A percentile compares a stretch with the other conserved stretches of the same genome.
These are phyloP conservation scores for Cyclophora punctaria DNA, from an alignment of 2,888 invertebrate genomes.

Conservation along the genomic window DNA sequence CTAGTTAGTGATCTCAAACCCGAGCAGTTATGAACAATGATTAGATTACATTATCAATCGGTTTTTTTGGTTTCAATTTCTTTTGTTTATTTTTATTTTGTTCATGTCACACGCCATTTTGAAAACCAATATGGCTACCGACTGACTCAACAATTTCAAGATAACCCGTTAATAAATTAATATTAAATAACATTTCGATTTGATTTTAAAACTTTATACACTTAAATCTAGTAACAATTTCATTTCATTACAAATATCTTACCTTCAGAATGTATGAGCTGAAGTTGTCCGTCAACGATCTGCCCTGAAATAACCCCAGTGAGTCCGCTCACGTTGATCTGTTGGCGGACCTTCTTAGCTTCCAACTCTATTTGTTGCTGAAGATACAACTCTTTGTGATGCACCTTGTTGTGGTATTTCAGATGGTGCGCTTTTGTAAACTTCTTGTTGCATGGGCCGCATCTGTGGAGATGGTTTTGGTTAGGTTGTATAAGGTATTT, in stretches of 20 bases:
- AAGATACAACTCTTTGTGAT: slow-evolving; percentile 65
- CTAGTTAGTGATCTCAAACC: background rate
- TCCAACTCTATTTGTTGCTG: slow-evolving; percentile 64
- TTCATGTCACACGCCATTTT: no score
- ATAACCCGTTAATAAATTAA: no score
- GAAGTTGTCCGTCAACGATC: slow-evolving; percentile 60
- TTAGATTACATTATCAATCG: no score
- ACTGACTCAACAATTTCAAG: no score
- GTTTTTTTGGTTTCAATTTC: no score
- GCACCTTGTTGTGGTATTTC: slow-evolving; percentile 73
- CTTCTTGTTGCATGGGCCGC: slow-evolving; percentile 66
- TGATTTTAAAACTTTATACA: no score
- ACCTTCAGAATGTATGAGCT: slow-evolving; percentile 53
- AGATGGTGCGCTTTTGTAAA: slow-evolving; percentile 71
- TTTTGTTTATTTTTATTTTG: no score
- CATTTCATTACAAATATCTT: background rate
- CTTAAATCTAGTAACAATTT: no score
- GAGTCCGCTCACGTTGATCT: slow-evolving; percentile 55
- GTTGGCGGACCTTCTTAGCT: slow-evolving; percentile 60
- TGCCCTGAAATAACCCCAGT: slow-evolving; percentile 56
- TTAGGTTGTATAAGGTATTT: background rate
- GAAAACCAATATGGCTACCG: no score
- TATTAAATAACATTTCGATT: no score
- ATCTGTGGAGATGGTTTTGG: slow-evolving; percentile 29
- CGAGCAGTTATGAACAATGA: background rate